A percentile compares a stretch with the other conserved stretches of the same genome.
Evolutionary conservation across 1,140 invertebrate species (phyloP).

Genomic region (Drosophila lacertosa): DNA sequence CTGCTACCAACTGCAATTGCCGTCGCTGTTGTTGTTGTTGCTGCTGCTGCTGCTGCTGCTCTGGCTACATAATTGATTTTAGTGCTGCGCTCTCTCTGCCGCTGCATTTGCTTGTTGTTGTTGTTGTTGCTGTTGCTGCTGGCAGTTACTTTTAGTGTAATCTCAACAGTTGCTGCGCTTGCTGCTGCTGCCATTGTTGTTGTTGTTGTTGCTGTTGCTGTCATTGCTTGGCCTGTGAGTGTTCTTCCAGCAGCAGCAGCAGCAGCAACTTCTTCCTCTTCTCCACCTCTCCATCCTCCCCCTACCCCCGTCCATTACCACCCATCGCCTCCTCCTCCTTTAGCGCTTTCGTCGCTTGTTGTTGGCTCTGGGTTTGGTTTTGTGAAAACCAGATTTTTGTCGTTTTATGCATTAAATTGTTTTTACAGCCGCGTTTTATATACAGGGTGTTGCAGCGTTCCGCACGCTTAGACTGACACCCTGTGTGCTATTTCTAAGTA

Average conservation of each 20-base stretch:
- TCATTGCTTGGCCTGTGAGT: slow-evolving; percentile 38
- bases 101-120: slow-evolving; percentile 24
- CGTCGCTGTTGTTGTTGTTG: slow-evolving; percentile 30
- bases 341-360: slow-evolving; percentile 65
- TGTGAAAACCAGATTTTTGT: slow-evolving; percentile 81
- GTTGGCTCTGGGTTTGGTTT: slow-evolving; percentile 66
- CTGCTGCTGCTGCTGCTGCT: slow-evolving; percentile 54
- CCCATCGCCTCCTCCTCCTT: slow-evolving; percentile 52
- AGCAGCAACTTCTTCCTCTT: slow-evolving; percentile 57
- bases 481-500: too few relatives aligned
- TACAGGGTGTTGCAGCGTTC: slow-evolving; percentile 53
- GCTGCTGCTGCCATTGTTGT: slow-evolving; percentile 28
- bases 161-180: slow-evolving; percentile 72
- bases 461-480: not conserved
- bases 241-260: slow-evolving; percentile 63
- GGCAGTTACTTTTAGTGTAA: slow-evolving; percentile 79
- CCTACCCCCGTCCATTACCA: not conserved
- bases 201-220: slow-evolving; percentile 34
- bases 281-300: slow-evolving; percentile 23
- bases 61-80: slow-evolving; percentile 80
- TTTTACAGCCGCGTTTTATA: slow-evolving; percentile 77
- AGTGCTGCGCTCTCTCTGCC: slow-evolving; percentile 69
- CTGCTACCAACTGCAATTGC: slow-evolving; percentile 49
- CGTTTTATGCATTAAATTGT: slow-evolving; percentile 82
- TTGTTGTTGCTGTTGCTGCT: slow-evolving; percentile 35